These are phyloP conservation scores for Nemurella pictetii DNA, from an alignment of 2,888 invertebrate genomes.

Conservation along the genomic window DNA sequence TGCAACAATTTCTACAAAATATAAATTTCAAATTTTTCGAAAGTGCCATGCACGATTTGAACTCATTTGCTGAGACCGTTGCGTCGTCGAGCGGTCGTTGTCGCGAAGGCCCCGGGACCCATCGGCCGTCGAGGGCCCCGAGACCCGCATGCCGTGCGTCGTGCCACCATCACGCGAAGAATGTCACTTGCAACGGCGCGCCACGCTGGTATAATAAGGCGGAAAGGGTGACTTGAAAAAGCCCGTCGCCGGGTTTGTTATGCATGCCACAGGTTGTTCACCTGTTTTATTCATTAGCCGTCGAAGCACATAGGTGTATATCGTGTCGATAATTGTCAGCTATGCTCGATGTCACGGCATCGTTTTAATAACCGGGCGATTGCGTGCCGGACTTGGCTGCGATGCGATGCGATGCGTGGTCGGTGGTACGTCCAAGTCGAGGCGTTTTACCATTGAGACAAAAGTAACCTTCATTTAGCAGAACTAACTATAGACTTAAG, in stretches of 20 bases:
- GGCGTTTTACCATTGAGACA: too few species aligned
- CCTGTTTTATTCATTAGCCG: not conserved
- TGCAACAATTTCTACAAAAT: too few species aligned
- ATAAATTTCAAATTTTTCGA: not conserved
- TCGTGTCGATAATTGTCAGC: not conserved
- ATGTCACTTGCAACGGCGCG: not conserved
- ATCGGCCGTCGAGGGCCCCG: not conserved
- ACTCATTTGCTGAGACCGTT: too few species aligned
- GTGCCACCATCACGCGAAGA: not conserved
- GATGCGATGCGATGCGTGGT: not conserved
- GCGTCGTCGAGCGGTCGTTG: not conserved
- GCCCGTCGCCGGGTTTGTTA: not conserved
- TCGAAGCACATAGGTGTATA: not conserved
- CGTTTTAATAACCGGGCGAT: not conserved
- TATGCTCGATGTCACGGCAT: not conserved
- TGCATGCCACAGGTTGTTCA: not conserved
- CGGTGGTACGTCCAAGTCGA: not conserved
- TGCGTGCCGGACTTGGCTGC: not conserved
- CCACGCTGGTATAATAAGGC: not conserved
- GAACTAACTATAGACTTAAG: too few species aligned
- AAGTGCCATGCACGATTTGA: not conserved
- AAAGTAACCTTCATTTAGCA: too few species aligned
- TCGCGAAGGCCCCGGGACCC: not conserved
- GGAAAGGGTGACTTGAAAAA: not conserved
- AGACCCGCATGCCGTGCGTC: not conserved